Evolutionary conservation across 2,888 invertebrate genomes (phyloP).

Genomic region (Tinea semifulvella): DNA sequence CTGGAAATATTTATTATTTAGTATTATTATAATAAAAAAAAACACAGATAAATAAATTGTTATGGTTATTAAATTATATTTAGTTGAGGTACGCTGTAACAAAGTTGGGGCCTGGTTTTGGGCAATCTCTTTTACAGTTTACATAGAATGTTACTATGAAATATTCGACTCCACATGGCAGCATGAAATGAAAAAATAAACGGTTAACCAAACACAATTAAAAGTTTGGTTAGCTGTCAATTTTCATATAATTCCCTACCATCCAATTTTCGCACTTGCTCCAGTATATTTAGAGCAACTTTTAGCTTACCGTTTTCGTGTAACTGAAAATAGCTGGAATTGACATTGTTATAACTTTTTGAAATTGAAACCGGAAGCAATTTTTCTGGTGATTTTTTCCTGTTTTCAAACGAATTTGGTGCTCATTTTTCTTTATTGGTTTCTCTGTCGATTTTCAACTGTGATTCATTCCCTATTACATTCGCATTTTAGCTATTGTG

Average conservation of each 20-base stretch:
- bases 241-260: neutral
- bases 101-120: too few species aligned
- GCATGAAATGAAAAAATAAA: neutral
- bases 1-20: too few species aligned
- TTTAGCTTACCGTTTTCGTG: neutral
- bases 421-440: neutral
- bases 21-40: too few species aligned
- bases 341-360: conserved; percentile 3
- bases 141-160: too few species aligned
- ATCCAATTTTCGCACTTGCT: neutral
- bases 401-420: too few species aligned
- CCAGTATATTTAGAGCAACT: neutral
- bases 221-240: conserved; percentile 9
- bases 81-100: too few species aligned
- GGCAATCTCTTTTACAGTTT: too few species aligned
- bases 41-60: too few species aligned
- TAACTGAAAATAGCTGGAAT: conserved; percentile 6
- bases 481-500: too few species aligned
- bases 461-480: too few species aligned
- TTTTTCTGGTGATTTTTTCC: neutral
- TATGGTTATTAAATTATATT: too few species aligned
- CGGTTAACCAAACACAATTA: conserved; percentile 7
- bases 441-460: too few species aligned
- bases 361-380: conserved; percentile 8
- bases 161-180: neutral